Evolutionary conservation across 2,113 vertebrate species (phyloP).

Genomic region (Mobula hypostoma): DNA sequence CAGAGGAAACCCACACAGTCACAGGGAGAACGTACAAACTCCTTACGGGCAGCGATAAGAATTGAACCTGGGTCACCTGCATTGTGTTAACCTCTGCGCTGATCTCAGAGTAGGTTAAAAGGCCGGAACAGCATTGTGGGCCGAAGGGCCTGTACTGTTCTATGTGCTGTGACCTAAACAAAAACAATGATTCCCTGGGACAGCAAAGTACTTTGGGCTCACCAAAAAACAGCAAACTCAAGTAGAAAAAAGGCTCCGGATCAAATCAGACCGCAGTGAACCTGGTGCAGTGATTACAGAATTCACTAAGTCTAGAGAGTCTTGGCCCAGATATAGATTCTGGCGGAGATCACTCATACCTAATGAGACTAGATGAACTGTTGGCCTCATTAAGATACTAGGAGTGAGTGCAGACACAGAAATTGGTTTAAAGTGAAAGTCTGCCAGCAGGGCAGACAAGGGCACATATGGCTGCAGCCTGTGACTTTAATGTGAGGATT

Average conservation of each 20-base stretch:
- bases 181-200: not conserved
- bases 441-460: not conserved
- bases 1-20: too few species aligned
- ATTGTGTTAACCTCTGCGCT: too few species aligned
- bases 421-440: not conserved
- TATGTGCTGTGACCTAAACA: not conserved
- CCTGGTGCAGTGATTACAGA: not conserved
- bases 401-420: not conserved
- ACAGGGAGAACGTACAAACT: too few species aligned
- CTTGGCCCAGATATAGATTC: not conserved
- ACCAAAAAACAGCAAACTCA: not conserved
- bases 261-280: not conserved
- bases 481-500: not conserved
- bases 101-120: too few species aligned
- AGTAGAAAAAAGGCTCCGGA: not conserved
- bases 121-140: too few species aligned
- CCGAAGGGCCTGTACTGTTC: too few species aligned
- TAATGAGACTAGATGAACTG: not conserved
- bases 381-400: not conserved
- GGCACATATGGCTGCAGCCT: too few species aligned
- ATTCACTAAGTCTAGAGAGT: not conserved
- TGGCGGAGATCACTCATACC: not conserved
- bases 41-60: too few species aligned
- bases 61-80: too few species aligned
- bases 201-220: not conserved